These are phyloP conservation scores for Pyrgilauda ruficollis DNA, from an alignment of 2,113 vertebrate species.

Conservation along the genomic window DNA sequence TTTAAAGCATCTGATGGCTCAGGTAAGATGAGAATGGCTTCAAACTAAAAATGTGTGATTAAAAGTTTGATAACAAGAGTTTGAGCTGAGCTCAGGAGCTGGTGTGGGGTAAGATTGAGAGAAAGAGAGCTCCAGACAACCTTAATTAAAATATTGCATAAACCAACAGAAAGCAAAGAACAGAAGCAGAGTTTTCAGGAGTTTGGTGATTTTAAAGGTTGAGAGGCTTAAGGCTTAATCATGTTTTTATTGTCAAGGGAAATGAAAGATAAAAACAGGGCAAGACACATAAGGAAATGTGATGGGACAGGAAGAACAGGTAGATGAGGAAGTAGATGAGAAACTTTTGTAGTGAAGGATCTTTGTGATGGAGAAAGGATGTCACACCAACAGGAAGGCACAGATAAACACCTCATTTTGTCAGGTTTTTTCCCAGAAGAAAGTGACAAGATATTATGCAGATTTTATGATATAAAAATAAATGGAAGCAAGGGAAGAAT, in stretches of 20 bases:
- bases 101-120: not conserved
- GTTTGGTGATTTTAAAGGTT: not conserved
- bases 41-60: not conserved
- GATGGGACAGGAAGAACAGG: not conserved
- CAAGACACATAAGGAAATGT: not conserved
- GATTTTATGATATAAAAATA: not conserved
- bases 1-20: not conserved
- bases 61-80: not conserved
- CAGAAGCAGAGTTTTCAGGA: not conserved
- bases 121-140: not conserved
- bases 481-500: conserved; percentile 8
- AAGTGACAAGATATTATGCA: not conserved
- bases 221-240: conserved; percentile 16
- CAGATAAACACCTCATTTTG: conserved; percentile 28
- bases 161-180: not conserved
- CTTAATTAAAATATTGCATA: not conserved
- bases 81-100: not conserved
- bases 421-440: not conserved
- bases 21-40: not conserved
- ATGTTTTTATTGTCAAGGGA: conserved; percentile 8
- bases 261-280: not conserved
- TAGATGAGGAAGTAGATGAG: not conserved
- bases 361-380: not conserved
- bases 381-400: conserved; percentile 1
- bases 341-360: not conserved